Percentiles rank a stretch among this genome's conserved stretches.
phyloP scores from a whole-genome alignment of 2,888 invertebrate species.

The Onthophagus sagittarius region DNA sequence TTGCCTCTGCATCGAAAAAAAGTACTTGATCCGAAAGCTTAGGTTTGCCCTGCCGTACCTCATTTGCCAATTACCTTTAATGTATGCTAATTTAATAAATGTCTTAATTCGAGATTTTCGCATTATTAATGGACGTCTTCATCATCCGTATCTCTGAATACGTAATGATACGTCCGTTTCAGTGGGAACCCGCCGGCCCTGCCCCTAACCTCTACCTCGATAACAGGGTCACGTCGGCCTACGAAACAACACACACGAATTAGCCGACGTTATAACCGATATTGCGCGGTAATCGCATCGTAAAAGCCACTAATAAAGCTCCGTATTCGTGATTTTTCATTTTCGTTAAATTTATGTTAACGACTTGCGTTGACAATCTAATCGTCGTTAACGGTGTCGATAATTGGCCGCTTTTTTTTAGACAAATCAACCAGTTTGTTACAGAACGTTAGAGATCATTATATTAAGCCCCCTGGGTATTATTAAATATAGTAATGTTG shows the following conservation, averaged over 20 bases:
- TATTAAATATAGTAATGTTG: background rate
- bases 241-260: background rate
- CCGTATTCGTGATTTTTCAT: background rate
- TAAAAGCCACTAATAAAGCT: background rate
- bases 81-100: slow-evolving; percentile 27
- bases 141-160: slow-evolving; percentile 20
- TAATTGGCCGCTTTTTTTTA: background rate
- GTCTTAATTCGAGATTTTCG: slow-evolving; percentile 24
- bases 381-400: background rate
- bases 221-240: background rate
- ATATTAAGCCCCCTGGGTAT: background rate
- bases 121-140: slow-evolving; percentile 25
- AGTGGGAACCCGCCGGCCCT: background rate
- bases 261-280: background rate
- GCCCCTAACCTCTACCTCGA: background rate
- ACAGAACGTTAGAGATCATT: background rate
- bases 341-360: background rate
- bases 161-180: slow-evolving; percentile 14
- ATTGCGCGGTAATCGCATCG: background rate
- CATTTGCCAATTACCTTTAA: slow-evolving; percentile 24
- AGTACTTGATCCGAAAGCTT: slow-evolving; percentile 4
- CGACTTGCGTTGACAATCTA: background rate
- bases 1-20: background rate
- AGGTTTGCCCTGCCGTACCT: slow-evolving; percentile 16
- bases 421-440: background rate